These are phyloP conservation scores for Portunus trituberculatus DNA, from an alignment of 1,140 invertebrate species.

Conservation along the genomic window DNA sequence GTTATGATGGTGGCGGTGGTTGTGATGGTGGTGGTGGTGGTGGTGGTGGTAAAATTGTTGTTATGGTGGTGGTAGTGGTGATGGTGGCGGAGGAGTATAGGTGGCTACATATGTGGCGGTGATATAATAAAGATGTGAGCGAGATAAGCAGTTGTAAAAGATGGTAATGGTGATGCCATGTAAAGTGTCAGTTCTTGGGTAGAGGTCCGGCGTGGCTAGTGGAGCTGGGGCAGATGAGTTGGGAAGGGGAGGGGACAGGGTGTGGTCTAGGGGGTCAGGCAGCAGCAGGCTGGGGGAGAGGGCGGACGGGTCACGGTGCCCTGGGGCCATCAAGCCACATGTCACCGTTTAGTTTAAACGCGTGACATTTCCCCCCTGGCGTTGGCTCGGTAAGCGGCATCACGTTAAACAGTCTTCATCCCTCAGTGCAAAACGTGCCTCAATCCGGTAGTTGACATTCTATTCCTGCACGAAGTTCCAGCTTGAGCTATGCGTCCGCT, in stretches of 20 bases:
- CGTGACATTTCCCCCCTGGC: background rate
- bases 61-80: background rate
- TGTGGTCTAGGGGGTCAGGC: background rate
- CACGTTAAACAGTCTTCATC: background rate
- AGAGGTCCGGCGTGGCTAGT: background rate
- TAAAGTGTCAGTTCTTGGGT: background rate
- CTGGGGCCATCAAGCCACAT: background rate
- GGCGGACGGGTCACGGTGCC: background rate
- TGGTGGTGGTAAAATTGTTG: too few relatives aligned
- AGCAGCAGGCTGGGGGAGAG: background rate
- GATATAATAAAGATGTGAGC: background rate
- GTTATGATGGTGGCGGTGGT: too few relatives aligned
- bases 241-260: background rate
- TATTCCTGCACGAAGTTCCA: background rate
- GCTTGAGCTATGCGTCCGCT: conserved; percentile 16
- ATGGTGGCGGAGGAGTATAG: background rate
- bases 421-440: background rate
- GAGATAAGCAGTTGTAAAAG: conserved; percentile 16
- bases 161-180: background rate
- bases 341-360: background rate
- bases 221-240: too few relatives aligned
- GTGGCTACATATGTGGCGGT: background rate
- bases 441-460: background rate
- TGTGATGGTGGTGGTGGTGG: too few relatives aligned
- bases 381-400: background rate